Evolutionary conservation across 2,888 invertebrate genomes (phyloP).

Genomic region (Tholera decimalis): DNA sequence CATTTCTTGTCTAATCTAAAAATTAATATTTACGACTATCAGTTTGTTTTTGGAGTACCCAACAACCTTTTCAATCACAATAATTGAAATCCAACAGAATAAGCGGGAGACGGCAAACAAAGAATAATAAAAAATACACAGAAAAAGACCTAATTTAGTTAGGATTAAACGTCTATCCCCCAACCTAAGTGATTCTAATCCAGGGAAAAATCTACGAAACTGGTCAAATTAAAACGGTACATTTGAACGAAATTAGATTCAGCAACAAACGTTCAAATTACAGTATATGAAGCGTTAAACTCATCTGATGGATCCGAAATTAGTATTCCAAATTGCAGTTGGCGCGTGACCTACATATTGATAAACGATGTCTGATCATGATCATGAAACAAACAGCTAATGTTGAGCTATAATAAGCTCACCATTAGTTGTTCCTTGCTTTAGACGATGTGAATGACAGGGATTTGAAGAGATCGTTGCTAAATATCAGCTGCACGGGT

Average conservation of each 20-base stretch:
- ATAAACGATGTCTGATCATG: slow-evolving; percentile 38
- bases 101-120: background rate
- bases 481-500: too few relatives aligned
- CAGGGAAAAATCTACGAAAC: background rate
- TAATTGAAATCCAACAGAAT: background rate
- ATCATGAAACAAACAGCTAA: slow-evolving; percentile 40
- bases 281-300: background rate
- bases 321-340: slow-evolving; percentile 28
- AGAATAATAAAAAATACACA: background rate
- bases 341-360: slow-evolving; percentile 20
- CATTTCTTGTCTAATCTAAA: background rate
- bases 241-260: background rate
- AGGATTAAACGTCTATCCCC: background rate
- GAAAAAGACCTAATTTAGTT: background rate
- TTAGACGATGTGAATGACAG: too few relatives aligned
- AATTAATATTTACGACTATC: too few relatives aligned
- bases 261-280: slow-evolving; percentile 6
- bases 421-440: too few relatives aligned
- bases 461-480: too few relatives aligned
- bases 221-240: background rate
- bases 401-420: slow-evolving; percentile 37
- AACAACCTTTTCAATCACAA: background rate
- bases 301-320: slow-evolving; percentile 22
- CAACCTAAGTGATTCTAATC: background rate
- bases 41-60: background rate